Evolutionary conservation across 2,113 vertebrate species (phyloP).

Genomic region (Chiloscyllium plagiosum): DNA sequence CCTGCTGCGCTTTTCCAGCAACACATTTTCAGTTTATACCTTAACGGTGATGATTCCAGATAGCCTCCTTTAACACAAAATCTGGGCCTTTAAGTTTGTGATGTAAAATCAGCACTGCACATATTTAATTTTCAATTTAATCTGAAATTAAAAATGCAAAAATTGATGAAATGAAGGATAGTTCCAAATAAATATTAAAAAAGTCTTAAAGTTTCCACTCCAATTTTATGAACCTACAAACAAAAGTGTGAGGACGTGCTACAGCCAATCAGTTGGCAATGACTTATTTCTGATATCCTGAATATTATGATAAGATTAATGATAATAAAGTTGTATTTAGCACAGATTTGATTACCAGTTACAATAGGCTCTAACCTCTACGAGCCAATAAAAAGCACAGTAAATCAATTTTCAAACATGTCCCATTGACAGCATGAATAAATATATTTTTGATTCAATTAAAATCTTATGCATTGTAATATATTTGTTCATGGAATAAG

Average conservation of each 20-base stretch:
- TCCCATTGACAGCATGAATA: conserved; percentile 20
- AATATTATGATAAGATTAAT: neutral
- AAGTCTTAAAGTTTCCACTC: neutral
- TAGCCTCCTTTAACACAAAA: neutral
- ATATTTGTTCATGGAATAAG: neutral
- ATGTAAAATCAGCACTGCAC: neutral
- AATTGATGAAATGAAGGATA: neutral
- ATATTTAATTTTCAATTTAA: neutral
- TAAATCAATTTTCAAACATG: neutral
- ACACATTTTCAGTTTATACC: too few relatives aligned
- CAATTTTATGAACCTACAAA: neutral
- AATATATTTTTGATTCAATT: neutral
- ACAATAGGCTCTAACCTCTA: conserved; percentile 13
- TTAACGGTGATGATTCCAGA: neutral
- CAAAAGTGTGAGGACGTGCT: neutral
- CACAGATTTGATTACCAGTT: conserved; percentile 14
- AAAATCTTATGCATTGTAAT: neutral
- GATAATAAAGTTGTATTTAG: neutral
- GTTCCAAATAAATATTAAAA: neutral
- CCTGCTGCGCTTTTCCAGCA: too few relatives aligned
- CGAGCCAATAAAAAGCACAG: neutral
- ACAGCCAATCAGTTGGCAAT: neutral
- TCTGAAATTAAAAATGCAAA: neutral
- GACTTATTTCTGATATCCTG: neutral
- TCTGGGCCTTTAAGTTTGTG: neutral